A percentile compares a stretch with the other conserved stretches of the same genome.
Conservation (phyloP, 2,888 invertebrate genomes). For the Drosophila mimetica region DNA sequence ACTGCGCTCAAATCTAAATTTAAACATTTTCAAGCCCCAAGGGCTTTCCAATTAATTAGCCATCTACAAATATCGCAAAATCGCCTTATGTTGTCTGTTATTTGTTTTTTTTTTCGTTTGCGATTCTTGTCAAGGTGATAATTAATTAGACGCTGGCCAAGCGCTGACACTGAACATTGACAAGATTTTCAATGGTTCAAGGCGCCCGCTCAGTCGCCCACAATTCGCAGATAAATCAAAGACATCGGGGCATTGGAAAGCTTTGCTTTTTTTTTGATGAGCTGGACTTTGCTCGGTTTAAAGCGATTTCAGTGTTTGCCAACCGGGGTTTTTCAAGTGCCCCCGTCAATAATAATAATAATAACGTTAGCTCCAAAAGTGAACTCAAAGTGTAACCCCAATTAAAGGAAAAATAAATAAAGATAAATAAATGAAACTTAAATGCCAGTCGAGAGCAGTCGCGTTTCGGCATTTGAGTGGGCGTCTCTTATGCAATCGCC, state of each 20-base stretch:
- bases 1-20: not conserved
- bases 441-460: slow-evolving; percentile 37
- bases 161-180: slow-evolving; percentile 47
- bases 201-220: slow-evolving; percentile 31
- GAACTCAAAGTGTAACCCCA: slow-evolving; percentile 53
- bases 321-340: slow-evolving; percentile 24
- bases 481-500: slow-evolving; percentile 45
- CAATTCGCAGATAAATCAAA: slow-evolving; percentile 37
- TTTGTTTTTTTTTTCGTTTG: slow-evolving; percentile 7
- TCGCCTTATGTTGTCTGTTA: slow-evolving; percentile 53
- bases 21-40: slow-evolving; percentile 20
- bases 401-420: slow-evolving; percentile 44
- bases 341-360: slow-evolving; percentile 23
- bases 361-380: slow-evolving; percentile 38
- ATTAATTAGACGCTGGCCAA: slow-evolving; percentile 47
- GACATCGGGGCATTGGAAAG: slow-evolving; percentile 29
- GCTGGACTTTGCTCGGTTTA: slow-evolving; percentile 35
- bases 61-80: slow-evolving; percentile 58
- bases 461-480: slow-evolving; percentile 37
- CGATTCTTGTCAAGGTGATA: slow-evolving; percentile 70
- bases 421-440: slow-evolving; percentile 47
- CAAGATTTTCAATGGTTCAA: slow-evolving; percentile 51
- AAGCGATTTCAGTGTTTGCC: slow-evolving; percentile 30
- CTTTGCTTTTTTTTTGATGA: slow-evolving; percentile 36
- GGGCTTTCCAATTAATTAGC: slow-evolving; percentile 58